Conservation (phyloP, 2,797 vertebrate genomes). For the Salarias fasciatus region DNA sequence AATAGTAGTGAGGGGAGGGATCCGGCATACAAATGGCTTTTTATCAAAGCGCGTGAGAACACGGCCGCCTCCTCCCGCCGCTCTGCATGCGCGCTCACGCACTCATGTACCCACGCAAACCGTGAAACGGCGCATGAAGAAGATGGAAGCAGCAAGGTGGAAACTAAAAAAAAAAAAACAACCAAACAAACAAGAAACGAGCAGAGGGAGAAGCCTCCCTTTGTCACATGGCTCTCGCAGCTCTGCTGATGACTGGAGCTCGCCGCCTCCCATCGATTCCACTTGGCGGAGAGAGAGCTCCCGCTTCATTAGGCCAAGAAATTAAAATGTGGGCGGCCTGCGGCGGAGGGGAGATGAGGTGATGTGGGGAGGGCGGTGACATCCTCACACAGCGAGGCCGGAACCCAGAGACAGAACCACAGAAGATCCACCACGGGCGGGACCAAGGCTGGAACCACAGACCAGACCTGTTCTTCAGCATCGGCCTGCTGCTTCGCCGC, state of each 20-base stretch:
- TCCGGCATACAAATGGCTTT: constrained; percentile 65
- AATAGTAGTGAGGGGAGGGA: constrained; percentile 52
- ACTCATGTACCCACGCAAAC: not conserved
- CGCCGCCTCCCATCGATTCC: constrained; percentile 70
- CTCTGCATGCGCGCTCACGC: not conserved
- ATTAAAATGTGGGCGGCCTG: constrained; percentile 81
- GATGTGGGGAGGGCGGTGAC: constrained; percentile 39
- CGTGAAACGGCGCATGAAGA: not conserved
- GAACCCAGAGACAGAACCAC: too few species aligned
- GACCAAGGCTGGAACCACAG: too few species aligned
- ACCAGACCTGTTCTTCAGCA: too few species aligned
- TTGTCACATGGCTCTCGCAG: constrained; percentile 42
- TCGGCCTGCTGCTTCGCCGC: too few species aligned
- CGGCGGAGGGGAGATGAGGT: constrained; percentile 43
- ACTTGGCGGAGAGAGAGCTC: constrained; percentile 56
- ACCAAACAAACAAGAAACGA: constrained; percentile 11
- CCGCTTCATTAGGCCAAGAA: constrained; percentile 86
- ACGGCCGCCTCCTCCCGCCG: constrained; percentile 14
- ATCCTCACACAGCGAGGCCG: constrained; percentile 38
- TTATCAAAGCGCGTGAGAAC: constrained; percentile 42
- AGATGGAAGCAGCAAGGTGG: constrained; percentile 2
- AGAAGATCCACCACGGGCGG: too few species aligned
- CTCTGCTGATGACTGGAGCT: constrained; percentile 62
- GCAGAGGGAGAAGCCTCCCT: not conserved
- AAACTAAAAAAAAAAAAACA: constrained; percentile 15